Evolutionary conservation across 2,113 vertebrate species (phyloP).

Genomic region (Myotis lucifugus): DNA sequence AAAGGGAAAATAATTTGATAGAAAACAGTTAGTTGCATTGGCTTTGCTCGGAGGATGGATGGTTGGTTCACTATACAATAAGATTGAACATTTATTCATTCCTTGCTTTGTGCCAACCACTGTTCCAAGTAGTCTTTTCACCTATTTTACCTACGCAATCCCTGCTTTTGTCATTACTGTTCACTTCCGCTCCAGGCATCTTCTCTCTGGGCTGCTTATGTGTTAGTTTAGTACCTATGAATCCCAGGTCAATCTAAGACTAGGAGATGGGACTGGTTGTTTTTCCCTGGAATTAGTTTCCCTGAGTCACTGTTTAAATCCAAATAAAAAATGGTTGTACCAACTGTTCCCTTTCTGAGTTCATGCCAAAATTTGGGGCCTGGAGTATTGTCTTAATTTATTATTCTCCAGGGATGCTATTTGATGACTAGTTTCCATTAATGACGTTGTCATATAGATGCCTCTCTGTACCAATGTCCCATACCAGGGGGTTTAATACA

Average conservation of each 20-base stretch:
- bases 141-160: not conserved
- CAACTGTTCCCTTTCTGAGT: not conserved
- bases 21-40: not conserved
- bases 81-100: not conserved
- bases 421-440: not conserved
- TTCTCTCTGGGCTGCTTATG: not conserved
- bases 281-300: not conserved
- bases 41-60: not conserved
- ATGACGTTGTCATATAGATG: not conserved
- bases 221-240: not conserved
- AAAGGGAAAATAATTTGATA: not conserved
- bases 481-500: not conserved
- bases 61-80: not conserved
- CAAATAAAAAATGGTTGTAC: not conserved
- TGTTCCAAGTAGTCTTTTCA: not conserved
- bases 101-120: not conserved
- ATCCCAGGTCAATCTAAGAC: not conserved
- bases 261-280: not conserved
- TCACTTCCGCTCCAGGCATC: not conserved
- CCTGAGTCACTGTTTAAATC: not conserved
- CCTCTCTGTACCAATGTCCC: not conserved
- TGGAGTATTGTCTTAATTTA: not conserved
- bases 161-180: not conserved
- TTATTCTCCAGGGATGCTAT: not conserved
- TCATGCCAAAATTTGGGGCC: not conserved